phyloP scores from a whole-genome alignment of 2,888 invertebrate genomes.

The Megamerina dolium region DNA sequence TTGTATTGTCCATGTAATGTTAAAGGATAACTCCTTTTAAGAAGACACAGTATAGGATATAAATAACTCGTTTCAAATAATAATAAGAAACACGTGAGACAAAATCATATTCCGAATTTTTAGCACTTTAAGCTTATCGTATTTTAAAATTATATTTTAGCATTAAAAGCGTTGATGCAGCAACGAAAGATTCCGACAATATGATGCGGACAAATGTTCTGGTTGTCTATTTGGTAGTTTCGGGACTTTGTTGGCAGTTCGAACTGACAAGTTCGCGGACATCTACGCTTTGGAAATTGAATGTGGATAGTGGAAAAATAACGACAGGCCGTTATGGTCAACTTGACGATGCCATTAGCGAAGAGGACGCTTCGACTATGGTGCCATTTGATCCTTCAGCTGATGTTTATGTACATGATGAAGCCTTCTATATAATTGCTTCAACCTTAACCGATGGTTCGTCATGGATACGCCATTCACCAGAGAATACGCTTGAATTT shows the following conservation, averaged over 20 bases:
- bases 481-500: constrained; percentile 17
- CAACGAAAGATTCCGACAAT: background rate
- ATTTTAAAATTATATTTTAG: too few relatives aligned
- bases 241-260: constrained; percentile 39
- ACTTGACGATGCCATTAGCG: background rate
- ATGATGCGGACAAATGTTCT: constrained; percentile 16
- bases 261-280: constrained; percentile 68
- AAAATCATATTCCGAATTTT: too few relatives aligned
- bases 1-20: too few relatives aligned
- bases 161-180: too few relatives aligned
- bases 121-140: too few relatives aligned
- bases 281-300: constrained; percentile 77
- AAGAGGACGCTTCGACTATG: constrained; percentile 1
- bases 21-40: too few relatives aligned
- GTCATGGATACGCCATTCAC: constrained; percentile 21
- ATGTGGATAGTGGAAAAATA: constrained; percentile 68
- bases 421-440: constrained; percentile 69
- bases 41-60: too few relatives aligned
- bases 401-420: constrained; percentile 52
- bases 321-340: constrained; percentile 40
- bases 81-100: too few relatives aligned
- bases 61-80: too few relatives aligned
- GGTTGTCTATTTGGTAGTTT: constrained; percentile 27
- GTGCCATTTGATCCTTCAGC: constrained; percentile 15
- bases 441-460: constrained; percentile 53